These are phyloP conservation scores for Percopsis omiscomaycus DNA, from an alignment of 2,797 vertebrate genomes.

Conservation along the genomic window DNA sequence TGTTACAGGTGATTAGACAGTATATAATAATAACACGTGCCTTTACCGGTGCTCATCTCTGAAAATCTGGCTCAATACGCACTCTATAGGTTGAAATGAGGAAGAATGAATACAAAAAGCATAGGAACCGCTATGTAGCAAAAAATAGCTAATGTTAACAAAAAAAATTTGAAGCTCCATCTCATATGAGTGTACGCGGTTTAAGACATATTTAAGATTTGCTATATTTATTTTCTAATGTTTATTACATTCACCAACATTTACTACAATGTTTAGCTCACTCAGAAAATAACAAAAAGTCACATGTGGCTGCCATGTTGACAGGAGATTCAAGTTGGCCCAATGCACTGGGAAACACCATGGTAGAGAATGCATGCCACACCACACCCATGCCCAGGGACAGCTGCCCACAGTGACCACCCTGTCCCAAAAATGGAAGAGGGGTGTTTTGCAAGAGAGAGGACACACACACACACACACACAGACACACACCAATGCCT, in stretches of 20 bases:
- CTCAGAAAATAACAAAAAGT: neutral
- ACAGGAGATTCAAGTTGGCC: slow-evolving; percentile 35
- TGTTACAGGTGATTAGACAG: too few relatives aligned
- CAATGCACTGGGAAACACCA: slow-evolving; percentile 38
- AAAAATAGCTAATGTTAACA: too few relatives aligned
- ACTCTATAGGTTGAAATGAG: too few relatives aligned
- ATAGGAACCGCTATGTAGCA: too few relatives aligned
- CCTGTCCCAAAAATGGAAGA: slow-evolving; percentile 53
- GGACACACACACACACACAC: slow-evolving; percentile 41
- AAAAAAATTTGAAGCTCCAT: neutral
- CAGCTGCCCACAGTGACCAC: slow-evolving; percentile 59
- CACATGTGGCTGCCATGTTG: slow-evolving; percentile 51
- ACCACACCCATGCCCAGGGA: slow-evolving; percentile 51
- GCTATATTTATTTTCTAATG: too few relatives aligned
- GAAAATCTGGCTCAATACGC: too few relatives aligned
- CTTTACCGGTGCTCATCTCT: too few relatives aligned
- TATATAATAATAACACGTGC: too few relatives aligned
- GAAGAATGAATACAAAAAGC: too few relatives aligned
- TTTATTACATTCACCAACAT: neutral
- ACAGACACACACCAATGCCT: slow-evolving; percentile 42
- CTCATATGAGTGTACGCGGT: neutral
- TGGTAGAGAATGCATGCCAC: slow-evolving; percentile 36
- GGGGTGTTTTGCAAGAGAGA: slow-evolving; percentile 60
- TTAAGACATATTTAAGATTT: neutral
- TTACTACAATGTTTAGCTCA: neutral